Conservation (phyloP, 2,888 invertebrate genomes). For the Gryllus longicercus region DNA sequence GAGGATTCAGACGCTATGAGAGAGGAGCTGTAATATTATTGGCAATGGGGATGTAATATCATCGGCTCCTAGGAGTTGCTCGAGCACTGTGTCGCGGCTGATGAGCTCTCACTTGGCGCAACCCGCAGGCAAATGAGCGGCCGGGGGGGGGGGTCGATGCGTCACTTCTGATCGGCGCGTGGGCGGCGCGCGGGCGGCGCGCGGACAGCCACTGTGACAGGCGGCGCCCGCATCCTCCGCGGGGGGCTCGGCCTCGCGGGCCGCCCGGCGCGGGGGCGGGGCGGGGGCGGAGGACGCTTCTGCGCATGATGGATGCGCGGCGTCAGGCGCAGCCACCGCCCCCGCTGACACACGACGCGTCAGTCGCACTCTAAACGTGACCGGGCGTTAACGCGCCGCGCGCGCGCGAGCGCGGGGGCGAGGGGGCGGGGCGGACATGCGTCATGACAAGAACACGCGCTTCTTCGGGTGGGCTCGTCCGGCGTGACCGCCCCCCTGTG, state of each 20-base stretch:
- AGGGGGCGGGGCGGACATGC: not conserved
- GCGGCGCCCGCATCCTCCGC: not conserved
- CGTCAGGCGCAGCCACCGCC: not conserved
- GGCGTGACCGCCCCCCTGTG: too few species aligned
- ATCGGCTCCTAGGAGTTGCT: too few species aligned
- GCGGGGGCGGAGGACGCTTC: not conserved
- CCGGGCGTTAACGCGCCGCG: not conserved
- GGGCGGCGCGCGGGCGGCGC: not conserved
- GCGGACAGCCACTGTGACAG: not conserved
- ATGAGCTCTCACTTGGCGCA: too few species aligned
- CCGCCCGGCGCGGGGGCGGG: not conserved
- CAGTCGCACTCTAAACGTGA: slow-evolving; percentile 1
- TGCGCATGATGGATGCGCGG: not conserved
- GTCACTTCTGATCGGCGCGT: too few species aligned
- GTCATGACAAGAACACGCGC: slow-evolving; percentile 9
- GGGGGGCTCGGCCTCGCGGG: not conserved
- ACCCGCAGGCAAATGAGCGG: too few species aligned
- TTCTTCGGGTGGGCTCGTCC: not conserved
- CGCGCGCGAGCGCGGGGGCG: not conserved
- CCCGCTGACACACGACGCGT: slow-evolving; percentile 5
- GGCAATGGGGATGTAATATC: too few species aligned
- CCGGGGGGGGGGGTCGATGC: too few species aligned
- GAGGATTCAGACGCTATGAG: too few species aligned
- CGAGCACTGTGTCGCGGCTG: too few species aligned
- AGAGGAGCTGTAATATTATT: too few species aligned